Evolutionary conservation across 2,113 vertebrate species (phyloP), one percentile per base, ranked within the genome.

Genomic region (Myotis davidii): DNA sequence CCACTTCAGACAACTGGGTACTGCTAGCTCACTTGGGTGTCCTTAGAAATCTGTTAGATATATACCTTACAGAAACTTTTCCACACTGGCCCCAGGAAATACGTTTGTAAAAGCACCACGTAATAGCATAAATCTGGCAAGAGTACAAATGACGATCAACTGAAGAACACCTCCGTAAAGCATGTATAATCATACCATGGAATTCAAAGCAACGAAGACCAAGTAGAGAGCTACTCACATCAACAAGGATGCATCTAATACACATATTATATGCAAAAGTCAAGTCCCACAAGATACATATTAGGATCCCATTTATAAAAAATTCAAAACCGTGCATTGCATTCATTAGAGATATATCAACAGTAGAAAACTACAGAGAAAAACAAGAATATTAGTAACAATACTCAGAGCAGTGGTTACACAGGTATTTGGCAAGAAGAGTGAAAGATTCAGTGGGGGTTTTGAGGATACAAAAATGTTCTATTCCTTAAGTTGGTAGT

Each of bases 401-500:
- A 37, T 32, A 48, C 20, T 61, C 64, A 50, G 23, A 25, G 48
- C 16, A 64, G 6, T 34, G 45, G 17, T 50, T 54, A 21, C 52
- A 64, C 11, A 61, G 25, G 25, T 64, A 52, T 72, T 52, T 37
- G 6, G 52, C 5, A 56, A 74, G 3, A 20, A 7, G 32, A 39
- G 20, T 32, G 45, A 82, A 79, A 6, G 34, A 56, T 70, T 86
- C 42, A 18, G 0, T 9, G 9, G 23, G 3, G 42, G 37, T 12
- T 69, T 17, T 20, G 23, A 18, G 16, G 4, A 27, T 18, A n/a
- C 4, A 17, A 39, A 32, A 65, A 78, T 67, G 25, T 56, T 70
- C 56, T n/a, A 11, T 90, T 90, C 87, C 84, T 85, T 91, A 64
- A 85, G 76, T 16, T 74, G 79, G 56, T 78, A 42, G n/a, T 77